These are phyloP conservation scores for Aurelia sp. DNA, from an alignment of 30 jellyfish, hydroid and myxozoan species.

Conservation along the genomic window DNA sequence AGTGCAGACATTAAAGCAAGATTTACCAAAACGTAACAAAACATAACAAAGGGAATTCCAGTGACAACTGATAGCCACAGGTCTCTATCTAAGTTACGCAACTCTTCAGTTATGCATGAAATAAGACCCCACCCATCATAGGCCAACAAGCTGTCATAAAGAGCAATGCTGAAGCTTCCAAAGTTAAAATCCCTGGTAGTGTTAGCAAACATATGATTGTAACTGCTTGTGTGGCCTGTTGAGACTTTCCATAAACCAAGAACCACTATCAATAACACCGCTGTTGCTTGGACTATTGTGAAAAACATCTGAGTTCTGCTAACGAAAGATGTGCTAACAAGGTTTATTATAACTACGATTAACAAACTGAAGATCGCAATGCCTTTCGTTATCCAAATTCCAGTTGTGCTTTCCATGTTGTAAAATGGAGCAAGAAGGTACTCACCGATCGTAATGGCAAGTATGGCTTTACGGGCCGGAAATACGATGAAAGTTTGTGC, in stretches of 20 bases:
- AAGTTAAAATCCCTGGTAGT: neutral
- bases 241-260: constrained; percentile 38
- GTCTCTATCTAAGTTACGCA: constrained; percentile 9
- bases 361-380: neutral
- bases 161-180: constrained; percentile 26
- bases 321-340: neutral
- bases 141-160: constrained; percentile 18
- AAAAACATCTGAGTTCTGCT: constrained; percentile 2
- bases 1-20: constrained; percentile 29
- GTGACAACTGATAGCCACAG: constrained; percentile 14
- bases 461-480: constrained; percentile 33
- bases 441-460: constrained; percentile 32
- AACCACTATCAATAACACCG: constrained; percentile 1
- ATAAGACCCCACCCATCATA: constrained; percentile 35
- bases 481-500: constrained; percentile 9
- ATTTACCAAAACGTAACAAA: constrained; percentile 15
- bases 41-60: constrained; percentile 21
- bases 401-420: neutral
- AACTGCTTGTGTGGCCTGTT: neutral
- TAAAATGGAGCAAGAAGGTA: constrained; percentile 12
- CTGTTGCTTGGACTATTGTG: neutral
- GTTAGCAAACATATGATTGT: neutral
- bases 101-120: constrained; percentile 8
- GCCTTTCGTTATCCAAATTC: constrained; percentile 16
- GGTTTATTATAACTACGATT: neutral